phyloP scores from a whole-genome alignment of 2,797 vertebrate species.

The Rhynchonycteris naso region DNA sequence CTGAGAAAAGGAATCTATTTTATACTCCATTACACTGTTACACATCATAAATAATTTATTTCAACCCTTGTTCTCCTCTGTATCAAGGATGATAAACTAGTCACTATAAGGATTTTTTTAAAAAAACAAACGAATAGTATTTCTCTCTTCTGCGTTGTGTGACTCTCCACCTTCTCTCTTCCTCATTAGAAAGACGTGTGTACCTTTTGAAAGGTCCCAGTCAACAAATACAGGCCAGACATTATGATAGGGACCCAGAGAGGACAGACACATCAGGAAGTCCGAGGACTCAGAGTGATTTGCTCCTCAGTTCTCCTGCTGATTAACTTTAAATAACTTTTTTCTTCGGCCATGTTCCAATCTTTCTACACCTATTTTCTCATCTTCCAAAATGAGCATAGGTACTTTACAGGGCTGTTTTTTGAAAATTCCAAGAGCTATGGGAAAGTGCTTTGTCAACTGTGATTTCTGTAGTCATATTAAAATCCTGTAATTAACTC shows the following conservation, averaged over 20 bases:
- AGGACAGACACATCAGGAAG: background rate
- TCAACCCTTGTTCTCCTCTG: slow-evolving; percentile 74
- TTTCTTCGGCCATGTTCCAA: background rate
- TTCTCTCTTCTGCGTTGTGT: background rate
- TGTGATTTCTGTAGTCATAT: background rate
- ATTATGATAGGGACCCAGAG: background rate
- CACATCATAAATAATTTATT: slow-evolving; percentile 87
- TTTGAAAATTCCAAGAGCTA: background rate
- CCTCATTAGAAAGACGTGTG: background rate
- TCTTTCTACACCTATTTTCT: slow-evolving; percentile 26
- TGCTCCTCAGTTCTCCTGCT: background rate
- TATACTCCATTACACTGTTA: slow-evolving; percentile 88
- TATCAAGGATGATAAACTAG: slow-evolving; percentile 83
- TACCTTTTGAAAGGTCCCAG: background rate
- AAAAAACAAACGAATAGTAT: slow-evolving; percentile 72
- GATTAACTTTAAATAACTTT: background rate
- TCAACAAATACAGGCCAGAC: background rate
- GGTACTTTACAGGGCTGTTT: background rate
- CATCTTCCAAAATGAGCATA: background rate
- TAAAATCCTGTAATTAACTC: background rate
- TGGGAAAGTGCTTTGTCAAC: background rate
- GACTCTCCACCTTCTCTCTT: background rate
- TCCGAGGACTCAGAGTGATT: background rate
- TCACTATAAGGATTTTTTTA: slow-evolving; percentile 58
- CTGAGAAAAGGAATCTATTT: slow-evolving; percentile 83